phyloP scores from a whole-genome alignment of 2,113 vertebrate species.

The Ginglymostoma cirratum region DNA sequence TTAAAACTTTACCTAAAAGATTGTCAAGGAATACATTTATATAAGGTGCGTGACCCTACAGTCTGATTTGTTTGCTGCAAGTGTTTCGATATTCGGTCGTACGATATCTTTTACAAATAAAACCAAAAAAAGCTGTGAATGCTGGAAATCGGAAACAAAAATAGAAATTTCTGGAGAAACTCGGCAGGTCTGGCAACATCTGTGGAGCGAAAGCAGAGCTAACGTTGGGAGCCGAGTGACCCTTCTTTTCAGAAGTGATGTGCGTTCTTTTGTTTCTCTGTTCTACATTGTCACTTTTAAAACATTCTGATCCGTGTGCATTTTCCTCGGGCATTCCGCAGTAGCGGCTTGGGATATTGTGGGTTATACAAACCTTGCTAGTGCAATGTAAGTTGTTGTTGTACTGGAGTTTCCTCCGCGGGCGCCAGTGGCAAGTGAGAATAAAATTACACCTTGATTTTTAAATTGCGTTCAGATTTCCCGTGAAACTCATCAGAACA shows the following conservation, averaged over 20 bases:
- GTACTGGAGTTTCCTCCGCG: not conserved
- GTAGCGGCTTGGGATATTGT: not conserved
- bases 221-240: no score
- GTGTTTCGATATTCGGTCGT: not conserved
- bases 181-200: no score
- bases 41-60: not conserved
- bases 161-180: no score
- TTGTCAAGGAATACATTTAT: not conserved
- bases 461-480: not conserved
- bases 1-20: not conserved
- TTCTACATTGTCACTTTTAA: not conserved
- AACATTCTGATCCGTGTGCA: not conserved
- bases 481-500: not conserved
- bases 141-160: no score
- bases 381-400: not conserved
- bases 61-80: not conserved
- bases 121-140: no score
- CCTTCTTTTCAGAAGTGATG: not conserved
- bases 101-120: no score
- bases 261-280: not conserved
- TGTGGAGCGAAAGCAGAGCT: no score
- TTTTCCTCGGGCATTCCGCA: not conserved
- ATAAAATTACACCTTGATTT: not conserved
- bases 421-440: not conserved
- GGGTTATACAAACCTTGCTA: not conserved